These are phyloP conservation scores for Caenorhabditis briggsae DNA, from an alignment of 1,140 invertebrate species.

Conservation along the genomic window DNA sequence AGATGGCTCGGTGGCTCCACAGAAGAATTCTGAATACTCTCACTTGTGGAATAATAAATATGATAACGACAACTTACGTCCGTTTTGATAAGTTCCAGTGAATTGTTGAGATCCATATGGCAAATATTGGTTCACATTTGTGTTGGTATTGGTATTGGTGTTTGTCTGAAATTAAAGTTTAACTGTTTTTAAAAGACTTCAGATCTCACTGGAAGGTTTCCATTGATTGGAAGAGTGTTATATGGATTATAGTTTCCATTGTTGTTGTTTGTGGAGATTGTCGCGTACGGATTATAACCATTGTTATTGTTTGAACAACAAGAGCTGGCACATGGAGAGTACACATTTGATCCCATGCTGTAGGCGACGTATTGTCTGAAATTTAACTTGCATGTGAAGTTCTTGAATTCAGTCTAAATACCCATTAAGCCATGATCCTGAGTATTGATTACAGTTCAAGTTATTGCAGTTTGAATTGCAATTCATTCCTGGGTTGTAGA, in stretches of 20 bases:
- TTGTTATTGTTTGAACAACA: slow-evolving; percentile 24
- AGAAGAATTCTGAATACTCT: slow-evolving; percentile 18
- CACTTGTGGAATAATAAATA: neutral
- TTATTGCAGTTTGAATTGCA: slow-evolving; percentile 40
- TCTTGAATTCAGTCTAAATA: neutral
- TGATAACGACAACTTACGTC: neutral
- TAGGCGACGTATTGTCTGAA: slow-evolving; percentile 47
- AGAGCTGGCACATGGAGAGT: slow-evolving; percentile 32
- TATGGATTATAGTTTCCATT: slow-evolving; percentile 44
- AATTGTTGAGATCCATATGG: slow-evolving; percentile 47
- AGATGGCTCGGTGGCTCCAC: slow-evolving; percentile 37
- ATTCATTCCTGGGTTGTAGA: slow-evolving; percentile 20
- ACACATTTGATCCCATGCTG: slow-evolving; percentile 31
- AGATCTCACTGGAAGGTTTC: neutral
- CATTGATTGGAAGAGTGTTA: neutral
- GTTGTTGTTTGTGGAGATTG: neutral
- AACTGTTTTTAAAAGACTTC: neutral
- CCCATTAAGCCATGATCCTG: slow-evolving; percentile 34
- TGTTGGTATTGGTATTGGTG: slow-evolving; percentile 6
- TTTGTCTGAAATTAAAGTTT: neutral
- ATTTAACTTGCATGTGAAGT: neutral
- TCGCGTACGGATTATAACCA: slow-evolving; percentile 18
- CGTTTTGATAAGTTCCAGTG: slow-evolving; percentile 47
- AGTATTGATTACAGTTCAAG: slow-evolving; percentile 38
- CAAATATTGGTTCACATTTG: slow-evolving; percentile 28